Evolutionary conservation across 2,888 invertebrate species (phyloP).

Genomic region (Serripes groenlandicus): DNA sequence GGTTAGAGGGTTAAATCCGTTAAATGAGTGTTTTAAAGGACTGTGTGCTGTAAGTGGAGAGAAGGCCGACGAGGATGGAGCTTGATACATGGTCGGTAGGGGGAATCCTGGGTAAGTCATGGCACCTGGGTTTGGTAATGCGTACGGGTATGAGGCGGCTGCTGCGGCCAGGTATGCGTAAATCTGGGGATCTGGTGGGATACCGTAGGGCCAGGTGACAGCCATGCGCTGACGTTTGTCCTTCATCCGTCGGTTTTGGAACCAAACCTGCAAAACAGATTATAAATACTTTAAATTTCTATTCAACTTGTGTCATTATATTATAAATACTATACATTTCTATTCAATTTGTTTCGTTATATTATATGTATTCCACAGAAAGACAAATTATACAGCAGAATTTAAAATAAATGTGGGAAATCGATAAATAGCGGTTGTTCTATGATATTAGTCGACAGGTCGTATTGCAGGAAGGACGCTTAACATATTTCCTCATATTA

Average conservation of each 20-base stretch:
- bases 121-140: slow-evolving; percentile 69
- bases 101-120: slow-evolving; percentile 67
- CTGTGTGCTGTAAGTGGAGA: slow-evolving; percentile 64
- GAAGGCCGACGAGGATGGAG: slow-evolving; percentile 67
- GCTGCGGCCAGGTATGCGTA: slow-evolving; percentile 95
- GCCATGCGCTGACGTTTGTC: slow-evolving; percentile 98
- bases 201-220: slow-evolving; percentile 95
- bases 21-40: slow-evolving; percentile 65
- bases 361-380: too few species aligned
- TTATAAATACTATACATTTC: too few species aligned
- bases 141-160: slow-evolving; percentile 87
- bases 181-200: slow-evolving; percentile 94
- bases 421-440: too few species aligned
- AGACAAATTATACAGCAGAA: too few species aligned
- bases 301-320: too few species aligned
- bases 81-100: slow-evolving; percentile 62
- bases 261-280: slow-evolving; percentile 92
- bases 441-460: too few species aligned
- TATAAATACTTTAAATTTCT: too few species aligned
- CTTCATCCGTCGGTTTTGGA: slow-evolving; percentile 98
- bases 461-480: too few species aligned
- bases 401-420: too few species aligned
- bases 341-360: too few species aligned
- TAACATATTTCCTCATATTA: too few species aligned
- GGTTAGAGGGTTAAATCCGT: slow-evolving; percentile 56